Conservation (phyloP, 2,888 invertebrate species). For the Germaria angustata region DNA sequence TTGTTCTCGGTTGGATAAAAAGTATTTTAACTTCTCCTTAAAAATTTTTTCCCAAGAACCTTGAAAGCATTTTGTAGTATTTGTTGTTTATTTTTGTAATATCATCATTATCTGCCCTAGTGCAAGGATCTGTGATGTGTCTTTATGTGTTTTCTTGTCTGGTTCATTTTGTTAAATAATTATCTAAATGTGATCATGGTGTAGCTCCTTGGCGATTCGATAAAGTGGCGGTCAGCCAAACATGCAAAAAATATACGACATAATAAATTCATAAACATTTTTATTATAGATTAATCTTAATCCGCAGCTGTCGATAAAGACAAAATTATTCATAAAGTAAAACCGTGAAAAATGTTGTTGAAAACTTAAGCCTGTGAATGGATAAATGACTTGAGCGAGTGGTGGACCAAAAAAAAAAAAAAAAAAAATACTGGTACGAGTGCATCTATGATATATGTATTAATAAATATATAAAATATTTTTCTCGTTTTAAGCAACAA, state of each 20-base stretch:
- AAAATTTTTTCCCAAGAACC: too few relatives aligned
- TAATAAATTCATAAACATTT: constrained; percentile 51
- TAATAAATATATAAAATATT: constrained; percentile 4
- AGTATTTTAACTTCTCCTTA: too few relatives aligned
- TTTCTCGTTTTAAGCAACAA: neutral
- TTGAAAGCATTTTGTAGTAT: too few relatives aligned
- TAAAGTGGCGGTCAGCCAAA: constrained; percentile 3
- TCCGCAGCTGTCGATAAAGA: constrained; percentile 53
- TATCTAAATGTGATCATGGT: neutral
- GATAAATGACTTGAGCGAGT: neutral
- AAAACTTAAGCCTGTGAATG: constrained; percentile 34
- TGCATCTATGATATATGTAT: constrained; percentile 23
- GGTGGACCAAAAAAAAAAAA: constrained; percentile 33
- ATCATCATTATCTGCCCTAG: too few relatives aligned
- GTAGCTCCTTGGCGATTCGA: constrained; percentile 1
- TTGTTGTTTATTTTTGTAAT: too few relatives aligned
- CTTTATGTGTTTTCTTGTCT: neutral
- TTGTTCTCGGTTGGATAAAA: too few relatives aligned
- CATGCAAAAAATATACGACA: neutral
- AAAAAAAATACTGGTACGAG: neutral
- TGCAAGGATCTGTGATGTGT: constrained; percentile 26
- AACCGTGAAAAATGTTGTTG: constrained; percentile 32
- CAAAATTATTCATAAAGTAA: constrained; percentile 42
- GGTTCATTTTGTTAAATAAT: neutral
- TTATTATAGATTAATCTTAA: constrained; percentile 46